Percentiles rank a stretch among this genome's conserved stretches.
phyloP scores from a whole-genome alignment of 2,888 invertebrate genomes.

The Salticus scenicus region DNA sequence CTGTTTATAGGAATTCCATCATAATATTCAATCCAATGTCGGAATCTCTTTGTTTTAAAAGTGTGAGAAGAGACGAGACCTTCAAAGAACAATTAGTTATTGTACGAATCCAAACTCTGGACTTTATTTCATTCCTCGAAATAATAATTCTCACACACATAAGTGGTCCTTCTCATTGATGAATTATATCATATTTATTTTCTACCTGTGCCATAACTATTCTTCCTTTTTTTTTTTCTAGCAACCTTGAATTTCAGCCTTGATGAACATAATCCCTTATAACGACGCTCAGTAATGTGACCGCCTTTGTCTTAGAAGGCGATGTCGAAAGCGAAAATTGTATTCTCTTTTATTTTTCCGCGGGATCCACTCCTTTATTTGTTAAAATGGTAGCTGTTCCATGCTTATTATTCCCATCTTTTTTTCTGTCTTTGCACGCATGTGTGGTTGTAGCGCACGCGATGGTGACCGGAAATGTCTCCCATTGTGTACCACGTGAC shows the following conservation, averaged over 20 bases:
- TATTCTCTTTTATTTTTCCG: neutral
- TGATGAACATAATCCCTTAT: neutral
- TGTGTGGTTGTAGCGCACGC: slow-evolving; percentile 25
- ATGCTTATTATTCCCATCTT: neutral
- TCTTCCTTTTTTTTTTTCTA: too few relatives aligned
- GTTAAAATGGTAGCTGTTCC: neutral
- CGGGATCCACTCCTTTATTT: neutral
- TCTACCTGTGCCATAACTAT: too few relatives aligned
- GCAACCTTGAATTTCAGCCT: slow-evolving; percentile 8
- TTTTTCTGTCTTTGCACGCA: slow-evolving; percentile 24
- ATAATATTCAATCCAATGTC: too few relatives aligned
- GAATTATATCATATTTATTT: neutral
- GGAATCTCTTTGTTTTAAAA: too few relatives aligned
- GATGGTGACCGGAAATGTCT: slow-evolving; percentile 46
- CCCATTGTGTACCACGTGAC: slow-evolving; percentile 61
- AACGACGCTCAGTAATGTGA: neutral
- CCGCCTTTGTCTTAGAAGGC: neutral
- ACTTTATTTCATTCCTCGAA: neutral
- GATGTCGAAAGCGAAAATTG: slow-evolving; percentile 25
- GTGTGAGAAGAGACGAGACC: too few relatives aligned
- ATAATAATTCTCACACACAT: neutral
- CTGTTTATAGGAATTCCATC: too few relatives aligned
- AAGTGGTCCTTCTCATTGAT: neutral
- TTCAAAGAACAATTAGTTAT: neutral
- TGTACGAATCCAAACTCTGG: neutral